phyloP scores from a whole-genome alignment of 1,140 invertebrate species.

The Calliopsis andreniformis region DNA sequence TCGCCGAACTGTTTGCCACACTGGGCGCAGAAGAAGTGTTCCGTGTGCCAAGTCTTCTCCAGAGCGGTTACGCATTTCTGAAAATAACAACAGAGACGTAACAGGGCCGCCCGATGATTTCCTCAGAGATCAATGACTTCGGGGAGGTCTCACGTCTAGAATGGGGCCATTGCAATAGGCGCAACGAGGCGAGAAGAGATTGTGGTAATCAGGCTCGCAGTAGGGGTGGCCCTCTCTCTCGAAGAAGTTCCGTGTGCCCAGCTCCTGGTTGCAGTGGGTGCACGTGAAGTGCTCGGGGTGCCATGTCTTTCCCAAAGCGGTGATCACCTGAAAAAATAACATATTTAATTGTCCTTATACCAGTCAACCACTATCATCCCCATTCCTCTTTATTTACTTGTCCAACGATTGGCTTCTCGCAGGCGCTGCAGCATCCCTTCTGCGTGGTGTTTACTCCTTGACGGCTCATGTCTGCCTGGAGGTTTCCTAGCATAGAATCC shows the following conservation, averaged over 20 bases:
- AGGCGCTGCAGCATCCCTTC: constrained; percentile 98
- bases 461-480: constrained; percentile 97
- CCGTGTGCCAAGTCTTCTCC: constrained; percentile 99
- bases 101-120: no score
- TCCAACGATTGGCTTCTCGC: constrained; percentile 98
- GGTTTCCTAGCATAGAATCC: constrained; percentile 96
- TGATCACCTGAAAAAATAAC: constrained; percentile 87
- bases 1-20: constrained; percentile 98
- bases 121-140: no score
- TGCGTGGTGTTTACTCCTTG: constrained; percentile 98
- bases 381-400: constrained; percentile 84
- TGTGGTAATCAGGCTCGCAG: constrained; percentile 99
- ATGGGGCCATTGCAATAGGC: constrained; percentile 99
- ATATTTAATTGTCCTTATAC: not conserved
- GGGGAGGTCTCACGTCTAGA: constrained; percentile 91
- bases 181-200: constrained; percentile 98
- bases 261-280: constrained; percentile 96
- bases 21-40: constrained; percentile 99
- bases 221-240: constrained; percentile 98
- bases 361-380: not conserved
- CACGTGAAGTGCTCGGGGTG: constrained; percentile 99
- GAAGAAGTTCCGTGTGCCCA: constrained; percentile 99
- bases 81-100: constrained; percentile 41
- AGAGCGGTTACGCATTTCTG: constrained; percentile 99
- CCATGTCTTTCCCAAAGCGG: constrained; percentile 99